Evolutionary conservation across 2,113 vertebrate species (phyloP), one percentile per base, ranked within the genome.

Genomic region (Pelobates fuscus): DNA sequence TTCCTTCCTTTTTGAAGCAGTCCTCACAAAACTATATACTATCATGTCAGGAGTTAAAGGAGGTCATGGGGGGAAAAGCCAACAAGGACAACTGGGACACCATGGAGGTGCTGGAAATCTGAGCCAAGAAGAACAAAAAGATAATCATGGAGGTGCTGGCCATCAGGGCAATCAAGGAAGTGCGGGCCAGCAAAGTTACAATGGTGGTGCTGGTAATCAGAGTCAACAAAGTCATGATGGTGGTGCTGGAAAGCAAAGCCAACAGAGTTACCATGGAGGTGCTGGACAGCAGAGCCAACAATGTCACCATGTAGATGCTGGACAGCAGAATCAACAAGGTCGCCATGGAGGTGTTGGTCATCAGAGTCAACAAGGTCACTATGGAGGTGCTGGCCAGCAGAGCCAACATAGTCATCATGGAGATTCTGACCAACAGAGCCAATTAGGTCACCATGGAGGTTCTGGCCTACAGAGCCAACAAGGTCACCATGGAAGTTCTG

Each of bases 11-110:
- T 49, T 49, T 18, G 14, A 12, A 2, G 14, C 7, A 32, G 21
- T 10, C 21, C 23, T 58, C 23, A 21, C 23, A 7, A 52, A 71
- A 17, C 20, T 26, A 29, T 43, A 12, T 11, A 59, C 24, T 5
- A 60, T 49, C 37, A 76, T 76, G 72, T 67, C 63, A 67, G 64
- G 63, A 29, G 52, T 58, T 44, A 76, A 76, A 67, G 72, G 72
- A 25, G 64, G 71, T 23, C 60, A 55, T 3, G 17, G 44, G 4
- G 12, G 17, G 15, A 4, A 11, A 11, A 49, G 44, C 44, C 44
- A 49, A 49, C 44, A 49, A 17, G 15, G 44, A 11, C 44, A 49
- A 49, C 44, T 12, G 17, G 44, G 44, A 15, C 44, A 49, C 32
- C 32, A 37, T 37, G 32, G 32, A 6, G 32, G 32, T 6, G 32